Evolutionary conservation across 2,888 invertebrate species (phyloP).

Genomic region (Diploptera punctata): DNA sequence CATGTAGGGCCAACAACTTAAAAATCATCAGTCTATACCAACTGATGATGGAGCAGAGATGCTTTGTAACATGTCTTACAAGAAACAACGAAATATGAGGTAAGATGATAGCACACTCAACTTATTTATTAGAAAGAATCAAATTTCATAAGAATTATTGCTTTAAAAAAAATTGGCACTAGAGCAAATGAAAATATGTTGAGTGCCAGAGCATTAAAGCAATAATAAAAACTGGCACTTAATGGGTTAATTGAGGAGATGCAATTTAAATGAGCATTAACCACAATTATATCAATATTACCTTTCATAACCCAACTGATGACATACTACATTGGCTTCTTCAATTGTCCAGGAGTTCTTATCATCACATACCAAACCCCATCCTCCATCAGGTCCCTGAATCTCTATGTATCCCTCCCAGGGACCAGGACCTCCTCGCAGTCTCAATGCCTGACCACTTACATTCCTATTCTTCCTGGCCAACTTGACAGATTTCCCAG

Average conservation of each 20-base stretch:
- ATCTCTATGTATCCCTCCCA: constrained; percentile 58
- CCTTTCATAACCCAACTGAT: constrained; percentile 58
- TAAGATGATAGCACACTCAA: no score
- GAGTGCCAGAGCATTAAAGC: no score
- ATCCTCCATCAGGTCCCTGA: constrained; percentile 53
- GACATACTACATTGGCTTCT: constrained; percentile 60
- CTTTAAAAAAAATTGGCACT: no score
- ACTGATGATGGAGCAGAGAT: no score
- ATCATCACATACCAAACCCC: constrained; percentile 61
- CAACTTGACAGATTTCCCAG: neutral
- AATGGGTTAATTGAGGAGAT: neutral
- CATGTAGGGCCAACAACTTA: no score
- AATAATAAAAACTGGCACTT: no score
- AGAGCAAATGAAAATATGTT: no score
- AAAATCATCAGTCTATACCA: no score
- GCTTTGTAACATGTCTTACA: no score
- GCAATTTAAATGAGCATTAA: neutral
- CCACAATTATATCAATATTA: constrained; percentile 44
- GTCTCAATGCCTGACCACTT: constrained; percentile 52
- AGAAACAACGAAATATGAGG: no score
- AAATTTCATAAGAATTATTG: no score
- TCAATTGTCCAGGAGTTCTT: constrained; percentile 57
- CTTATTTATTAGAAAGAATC: no score
- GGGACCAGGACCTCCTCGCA: constrained; percentile 55
- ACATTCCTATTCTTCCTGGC: neutral